phyloP scores from a whole-genome alignment of 1,140 invertebrate species.

The Gerris buenoi region DNA sequence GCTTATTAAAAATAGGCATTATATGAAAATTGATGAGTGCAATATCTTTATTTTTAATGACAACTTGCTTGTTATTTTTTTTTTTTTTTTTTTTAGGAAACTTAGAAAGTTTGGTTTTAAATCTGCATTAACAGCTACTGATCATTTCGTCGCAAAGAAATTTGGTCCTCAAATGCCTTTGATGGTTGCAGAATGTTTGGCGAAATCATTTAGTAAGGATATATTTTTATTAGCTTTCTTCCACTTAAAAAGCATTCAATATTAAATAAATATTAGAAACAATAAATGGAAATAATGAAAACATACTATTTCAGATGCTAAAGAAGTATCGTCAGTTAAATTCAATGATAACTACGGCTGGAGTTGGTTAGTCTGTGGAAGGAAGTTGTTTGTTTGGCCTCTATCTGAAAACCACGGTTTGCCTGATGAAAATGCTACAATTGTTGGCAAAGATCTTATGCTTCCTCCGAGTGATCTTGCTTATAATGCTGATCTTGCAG shows the following conservation, averaged over 20 bases:
- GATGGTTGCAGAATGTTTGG: slow-evolving; percentile 73
- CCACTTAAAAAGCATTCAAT: neutral
- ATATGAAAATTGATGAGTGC: too few relatives aligned
- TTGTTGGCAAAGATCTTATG: slow-evolving; percentile 44
- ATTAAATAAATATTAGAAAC: too few relatives aligned
- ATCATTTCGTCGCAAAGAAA: slow-evolving; percentile 40
- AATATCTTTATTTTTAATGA: too few relatives aligned
- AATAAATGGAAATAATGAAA: neutral
- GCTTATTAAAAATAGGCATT: too few relatives aligned
- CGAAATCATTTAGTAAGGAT: slow-evolving; percentile 52
- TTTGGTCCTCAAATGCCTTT: slow-evolving; percentile 69
- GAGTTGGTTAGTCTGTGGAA: slow-evolving; percentile 76
- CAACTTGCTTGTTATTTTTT: too few relatives aligned
- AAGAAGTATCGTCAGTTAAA: slow-evolving; percentile 40
- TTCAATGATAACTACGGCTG: slow-evolving; percentile 50
- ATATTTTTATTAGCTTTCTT: neutral
- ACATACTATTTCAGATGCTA: slow-evolving; percentile 33
- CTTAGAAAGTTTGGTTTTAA: neutral
- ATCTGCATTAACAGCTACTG: neutral
- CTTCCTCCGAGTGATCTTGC: slow-evolving; percentile 81
- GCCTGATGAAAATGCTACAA: neutral
- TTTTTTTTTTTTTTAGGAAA: neutral
- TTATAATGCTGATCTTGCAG: slow-evolving; percentile 76
- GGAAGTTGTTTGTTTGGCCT: slow-evolving; percentile 75
- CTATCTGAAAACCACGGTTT: slow-evolving; percentile 12